Percentiles rank a stretch among this genome's conserved stretches.
Conservation (phyloP, 2,888 invertebrate genomes). For the Mythimna albipuncta region DNA sequence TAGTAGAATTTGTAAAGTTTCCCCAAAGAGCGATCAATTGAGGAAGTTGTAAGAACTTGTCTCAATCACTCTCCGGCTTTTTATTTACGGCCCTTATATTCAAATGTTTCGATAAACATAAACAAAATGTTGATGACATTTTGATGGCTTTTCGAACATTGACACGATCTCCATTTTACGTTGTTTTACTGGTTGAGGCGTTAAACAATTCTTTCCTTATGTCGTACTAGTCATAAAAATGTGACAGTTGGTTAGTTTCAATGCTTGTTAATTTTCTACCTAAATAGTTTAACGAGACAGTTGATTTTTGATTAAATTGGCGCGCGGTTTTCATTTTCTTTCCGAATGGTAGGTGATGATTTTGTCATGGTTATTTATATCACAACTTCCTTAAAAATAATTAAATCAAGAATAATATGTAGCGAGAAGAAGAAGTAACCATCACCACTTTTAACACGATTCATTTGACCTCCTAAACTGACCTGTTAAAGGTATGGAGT, state of each 20-base stretch:
- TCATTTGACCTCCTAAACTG: too few relatives aligned
- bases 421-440: too few relatives aligned
- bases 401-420: too few relatives aligned
- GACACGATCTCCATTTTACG: slow-evolving; percentile 19
- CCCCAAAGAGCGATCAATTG: slow-evolving; percentile 49
- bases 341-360: too few relatives aligned
- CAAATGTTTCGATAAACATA: slow-evolving; percentile 53
- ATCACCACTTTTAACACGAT: too few relatives aligned
- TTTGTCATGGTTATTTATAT: too few relatives aligned
- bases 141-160: slow-evolving; percentile 44
- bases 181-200: slow-evolving; percentile 12
- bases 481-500: too few relatives aligned
- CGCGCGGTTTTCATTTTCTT: too few relatives aligned
- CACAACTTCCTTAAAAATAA: too few relatives aligned
- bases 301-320: too few relatives aligned
- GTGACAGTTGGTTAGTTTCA: background rate
- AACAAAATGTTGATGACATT: slow-evolving; percentile 60
- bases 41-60: slow-evolving; percentile 51
- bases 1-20: slow-evolving; percentile 41
- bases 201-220: slow-evolving; percentile 22
- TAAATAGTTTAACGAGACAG: background rate
- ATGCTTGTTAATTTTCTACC: background rate
- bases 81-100: slow-evolving; percentile 57
- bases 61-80: slow-evolving; percentile 49
- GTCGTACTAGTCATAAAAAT: background rate